Base-by-base conservation (phyloP, 2,113 vertebrate genomes). In the Brachypodius melanocephalos region DNA sequence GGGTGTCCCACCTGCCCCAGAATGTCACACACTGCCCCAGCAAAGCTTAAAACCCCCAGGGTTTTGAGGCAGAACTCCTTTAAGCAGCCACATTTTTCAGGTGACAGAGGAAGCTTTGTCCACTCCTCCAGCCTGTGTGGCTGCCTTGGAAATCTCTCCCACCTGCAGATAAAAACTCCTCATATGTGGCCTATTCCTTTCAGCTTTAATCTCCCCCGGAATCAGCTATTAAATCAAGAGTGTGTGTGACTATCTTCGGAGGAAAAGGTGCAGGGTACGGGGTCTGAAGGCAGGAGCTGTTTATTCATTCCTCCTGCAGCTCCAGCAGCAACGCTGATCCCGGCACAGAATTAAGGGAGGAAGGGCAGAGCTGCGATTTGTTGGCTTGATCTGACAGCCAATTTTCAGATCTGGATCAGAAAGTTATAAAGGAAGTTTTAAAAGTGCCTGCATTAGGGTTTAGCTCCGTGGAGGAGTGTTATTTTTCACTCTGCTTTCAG, bases 371-470 rank as follows among this genome's bases (percentile, higher is more conserved):
- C 66, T 82, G 84, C 4, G 17, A 93, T 94, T 91, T 85, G 69
- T 55, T 73, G 91, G 20, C 49, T 91, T 76, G 87, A 96, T 94
- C 66, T 92, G 94, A 94, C 91, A 95, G 81, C 91, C 81, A 88
- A 94, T 96, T 95, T 95, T 73, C 89, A 87, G 93, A 85, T 96
- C 78, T 79, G 67, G 71, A 93, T 95, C 93, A 83, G 81, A 71
- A 95, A 95, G 88, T 83, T 85, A 21, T 7, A 79, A 58, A 24
- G 71, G 38, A 79, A 94, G 67, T 94, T 95, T 82, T 46, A 25
- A 69, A 87, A 90, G 58, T 34, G 69, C 17, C 76, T 68, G 61
- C 25, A 4, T 55, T 84, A 65, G 65, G 38, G 57, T 57, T 87
- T 26, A 81, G 57, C 68, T 91, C 76, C 36, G 36, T 29, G 45